A percentile compares a stretch with the other conserved stretches of the same genome.
Conservation (phyloP, 2,888 invertebrate genomes). For the Trissolcus brochymenae region DNA sequence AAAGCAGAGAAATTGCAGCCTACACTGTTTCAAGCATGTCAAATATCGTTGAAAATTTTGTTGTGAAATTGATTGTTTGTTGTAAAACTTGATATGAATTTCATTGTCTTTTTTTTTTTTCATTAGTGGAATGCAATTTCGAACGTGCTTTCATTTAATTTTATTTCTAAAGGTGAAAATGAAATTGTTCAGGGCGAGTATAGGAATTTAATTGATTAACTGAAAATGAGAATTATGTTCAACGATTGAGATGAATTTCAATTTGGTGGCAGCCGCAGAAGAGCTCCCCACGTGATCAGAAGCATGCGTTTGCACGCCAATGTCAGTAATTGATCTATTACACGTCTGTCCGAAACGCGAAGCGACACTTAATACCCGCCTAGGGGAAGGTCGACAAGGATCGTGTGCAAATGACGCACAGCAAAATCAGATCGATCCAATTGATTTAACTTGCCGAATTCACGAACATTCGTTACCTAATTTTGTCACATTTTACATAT, state of each 20-base stretch:
- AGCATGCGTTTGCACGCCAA: slow-evolving; percentile 8
- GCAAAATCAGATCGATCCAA: slow-evolving; percentile 4
- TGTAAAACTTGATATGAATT: too few relatives aligned
- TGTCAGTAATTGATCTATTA: slow-evolving; percentile 9
- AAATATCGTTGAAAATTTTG: too few relatives aligned
- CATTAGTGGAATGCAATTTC: too few relatives aligned
- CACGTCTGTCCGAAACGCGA: slow-evolving; percentile 8
- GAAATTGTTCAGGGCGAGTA: too few relatives aligned
- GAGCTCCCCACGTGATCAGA: background rate
- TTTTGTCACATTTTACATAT: too few relatives aligned
- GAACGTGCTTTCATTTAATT: too few relatives aligned
- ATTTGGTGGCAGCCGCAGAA: background rate
- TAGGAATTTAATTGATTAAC: background rate
- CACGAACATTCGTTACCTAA: too few relatives aligned
- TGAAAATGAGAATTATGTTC: background rate
- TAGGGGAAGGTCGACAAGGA: background rate
- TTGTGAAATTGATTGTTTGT: too few relatives aligned
- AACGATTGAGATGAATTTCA: background rate
- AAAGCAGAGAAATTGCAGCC: slow-evolving; percentile 1
- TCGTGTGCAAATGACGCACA: slow-evolving; percentile 5
- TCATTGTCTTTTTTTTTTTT: too few relatives aligned
- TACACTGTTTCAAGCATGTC: too few relatives aligned
- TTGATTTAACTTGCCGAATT: background rate
- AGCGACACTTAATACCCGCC: background rate
- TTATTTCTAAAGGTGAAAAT: too few relatives aligned